These are phyloP conservation scores for Brachyrhaphis roseni DNA, from an alignment of 2,797 vertebrate genomes.

Conservation along the genomic window DNA sequence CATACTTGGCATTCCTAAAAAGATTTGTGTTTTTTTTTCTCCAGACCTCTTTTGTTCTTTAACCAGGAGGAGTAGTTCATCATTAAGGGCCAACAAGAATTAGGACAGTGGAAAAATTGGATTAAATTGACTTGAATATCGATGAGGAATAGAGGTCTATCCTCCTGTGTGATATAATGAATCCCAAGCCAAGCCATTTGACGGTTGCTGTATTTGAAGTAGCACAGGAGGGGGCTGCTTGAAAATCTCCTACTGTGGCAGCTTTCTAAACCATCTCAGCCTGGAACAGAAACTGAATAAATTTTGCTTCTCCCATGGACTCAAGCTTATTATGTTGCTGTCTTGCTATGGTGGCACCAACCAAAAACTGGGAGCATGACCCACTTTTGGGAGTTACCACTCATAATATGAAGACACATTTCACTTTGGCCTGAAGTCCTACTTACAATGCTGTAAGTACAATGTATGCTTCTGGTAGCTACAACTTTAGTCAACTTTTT, in stretches of 20 bases:
- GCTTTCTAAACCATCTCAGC: constrained; percentile 72
- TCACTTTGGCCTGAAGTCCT: constrained; percentile 23
- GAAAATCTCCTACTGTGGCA: constrained; percentile 70
- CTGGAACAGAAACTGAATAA: constrained; percentile 66
- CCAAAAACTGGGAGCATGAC: constrained; percentile 62
- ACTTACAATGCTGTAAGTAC: constrained; percentile 24
- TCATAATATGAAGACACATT: constrained; percentile 37
- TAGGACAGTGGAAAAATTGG: constrained; percentile 39
- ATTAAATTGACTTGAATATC: constrained; percentile 58
- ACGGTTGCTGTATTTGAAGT: constrained; percentile 71
- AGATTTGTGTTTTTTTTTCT: not conserved
- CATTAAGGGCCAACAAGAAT: constrained; percentile 51
- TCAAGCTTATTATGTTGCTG: constrained; percentile 67
- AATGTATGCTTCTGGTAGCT: constrained; percentile 4
- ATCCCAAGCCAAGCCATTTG: constrained; percentile 72
- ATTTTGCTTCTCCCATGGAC: constrained; percentile 57
- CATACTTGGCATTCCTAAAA: not conserved
- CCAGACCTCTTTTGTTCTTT: not conserved
- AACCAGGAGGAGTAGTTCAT: constrained; percentile 14
- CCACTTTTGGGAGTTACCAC: constrained; percentile 57
- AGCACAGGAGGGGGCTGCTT: constrained; percentile 70
- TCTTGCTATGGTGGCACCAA: constrained; percentile 58
- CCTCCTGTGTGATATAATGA: constrained; percentile 58
- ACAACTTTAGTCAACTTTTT: constrained; percentile 5
- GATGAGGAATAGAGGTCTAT: constrained; percentile 54